Evolutionary conservation across 2,888 invertebrate species (phyloP), one percentile per base, ranked within the genome.

Genomic region (Eucera pruinosa): DNA sequence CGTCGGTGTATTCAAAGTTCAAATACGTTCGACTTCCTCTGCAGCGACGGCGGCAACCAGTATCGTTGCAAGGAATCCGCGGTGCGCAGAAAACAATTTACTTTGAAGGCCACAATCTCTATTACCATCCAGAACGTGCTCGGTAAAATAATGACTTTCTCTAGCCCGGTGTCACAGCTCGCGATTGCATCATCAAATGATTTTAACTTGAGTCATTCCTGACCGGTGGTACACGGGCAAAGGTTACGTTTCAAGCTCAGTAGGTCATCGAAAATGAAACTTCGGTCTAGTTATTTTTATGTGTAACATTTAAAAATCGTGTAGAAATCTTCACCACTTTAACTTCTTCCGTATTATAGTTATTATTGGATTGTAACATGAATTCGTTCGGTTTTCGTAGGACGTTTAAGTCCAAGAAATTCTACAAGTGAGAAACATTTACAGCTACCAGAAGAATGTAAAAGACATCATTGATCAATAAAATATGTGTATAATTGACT

Each of bases 231-330:
- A 43, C 58, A 82, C 79, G 87, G 78, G 82, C 90, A 91, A 92
- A 91, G 92, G 91, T 92, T 92, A 90, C 86, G 91, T 89, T 89
- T 90, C 92, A 91, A 92, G 92, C 92, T 90, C 92, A 92, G 85
- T 92, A 70, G 92, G 92, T 91, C 92, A 90, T 77, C 72, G 78
- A 77, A 45, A 57, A 85, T 60, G 67, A 81, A 80, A 80, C 69
- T 57, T 18, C 55, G 25, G 23, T 50, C 33, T 7, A 3, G 33
- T 33, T 33, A 3, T 7, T 33, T 33, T 33, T 7, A 7, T 7
- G 33, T 7, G 33, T n/a, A n/a, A n/a, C n/a, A n/a, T n/a, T n/a
- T n/a, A n/a, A n/a, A n/a, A n/a, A n/a, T n/a, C n/a, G n/a, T n/a
- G n/a, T n/a, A n/a, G n/a, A n/a, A n/a, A n/a, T n/a, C n/a, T n/a